Conservation (phyloP, 2,888 invertebrate genomes). For the Pediacus dermestoides region DNA sequence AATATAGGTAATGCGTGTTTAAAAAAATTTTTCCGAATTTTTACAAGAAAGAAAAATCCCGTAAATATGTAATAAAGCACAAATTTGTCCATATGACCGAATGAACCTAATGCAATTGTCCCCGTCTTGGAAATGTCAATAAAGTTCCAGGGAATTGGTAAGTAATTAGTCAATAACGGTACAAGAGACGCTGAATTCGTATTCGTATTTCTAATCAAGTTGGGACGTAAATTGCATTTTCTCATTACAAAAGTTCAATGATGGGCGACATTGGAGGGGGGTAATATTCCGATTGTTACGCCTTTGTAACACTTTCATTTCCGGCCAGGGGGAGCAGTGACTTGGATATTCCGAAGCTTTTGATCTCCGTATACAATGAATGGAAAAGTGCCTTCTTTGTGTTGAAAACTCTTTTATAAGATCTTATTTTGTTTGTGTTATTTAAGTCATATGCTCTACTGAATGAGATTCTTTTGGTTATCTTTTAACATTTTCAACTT, state of each 20-base stretch:
- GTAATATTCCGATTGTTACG: conserved; percentile 39
- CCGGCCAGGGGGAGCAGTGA: conserved; percentile 32
- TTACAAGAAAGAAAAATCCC: too few species aligned
- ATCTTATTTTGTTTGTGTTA: conserved; percentile 37
- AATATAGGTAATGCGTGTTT: too few species aligned
- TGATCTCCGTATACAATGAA: conserved; percentile 35
- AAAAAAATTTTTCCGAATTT: too few species aligned
- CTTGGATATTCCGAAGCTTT: conserved; percentile 33
- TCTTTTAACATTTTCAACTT: conserved; percentile 13
- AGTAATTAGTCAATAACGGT: conserved; percentile 36
- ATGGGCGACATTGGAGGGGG: conserved; percentile 24
- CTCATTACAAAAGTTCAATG: conserved; percentile 41
- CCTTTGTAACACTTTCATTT: conserved; percentile 45
- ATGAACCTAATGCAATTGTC: too few species aligned
- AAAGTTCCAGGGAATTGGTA: conserved; percentile 30
- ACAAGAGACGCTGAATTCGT: conserved; percentile 29
- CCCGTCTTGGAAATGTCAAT: conserved; percentile 24
- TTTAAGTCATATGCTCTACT: conserved; percentile 30
- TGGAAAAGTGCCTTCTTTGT: conserved; percentile 26
- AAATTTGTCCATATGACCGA: too few species aligned
- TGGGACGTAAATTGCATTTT: conserved; percentile 43
- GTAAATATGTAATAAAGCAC: too few species aligned
- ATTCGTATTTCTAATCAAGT: conserved; percentile 38
- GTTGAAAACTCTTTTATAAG: conserved; percentile 29
- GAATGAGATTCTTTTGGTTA: conserved; percentile 22